Conservation (phyloP, 2,113 vertebrate species). For the Gadus macrocephalus region DNA sequence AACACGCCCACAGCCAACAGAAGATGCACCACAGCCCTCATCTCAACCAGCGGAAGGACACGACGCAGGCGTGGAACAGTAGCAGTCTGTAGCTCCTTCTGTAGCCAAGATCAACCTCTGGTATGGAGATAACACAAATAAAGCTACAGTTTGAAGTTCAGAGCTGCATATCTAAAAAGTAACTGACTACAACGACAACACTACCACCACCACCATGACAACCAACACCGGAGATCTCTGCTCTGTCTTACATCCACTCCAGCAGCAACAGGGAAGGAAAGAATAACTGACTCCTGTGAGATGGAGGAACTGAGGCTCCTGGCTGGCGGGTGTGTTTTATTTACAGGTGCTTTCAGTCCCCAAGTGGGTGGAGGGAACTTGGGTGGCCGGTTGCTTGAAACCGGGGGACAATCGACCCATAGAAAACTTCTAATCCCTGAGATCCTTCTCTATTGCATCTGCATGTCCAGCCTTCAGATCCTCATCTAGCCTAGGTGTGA, state of each 20-base stretch:
- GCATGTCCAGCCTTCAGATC: background rate
- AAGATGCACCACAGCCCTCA: slow-evolving; percentile 9
- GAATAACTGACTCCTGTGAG: background rate
- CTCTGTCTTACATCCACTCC: background rate
- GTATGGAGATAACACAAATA: background rate
- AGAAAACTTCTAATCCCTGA: background rate
- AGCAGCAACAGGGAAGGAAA: background rate
- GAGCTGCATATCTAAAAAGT: background rate
- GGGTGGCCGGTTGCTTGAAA: background rate
- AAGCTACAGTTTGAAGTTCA: background rate
- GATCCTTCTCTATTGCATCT: background rate
- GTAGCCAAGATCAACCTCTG: no score
- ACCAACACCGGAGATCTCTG: no score
- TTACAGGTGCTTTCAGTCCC: background rate
- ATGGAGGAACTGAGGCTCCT: background rate
- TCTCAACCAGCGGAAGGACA: background rate
- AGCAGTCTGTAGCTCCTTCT: background rate
- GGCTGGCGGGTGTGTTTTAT: background rate
- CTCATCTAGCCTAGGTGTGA: background rate
- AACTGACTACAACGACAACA: background rate
- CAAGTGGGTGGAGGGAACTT: background rate
- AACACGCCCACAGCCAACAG: slow-evolving; percentile 25
- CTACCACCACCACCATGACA: no score
- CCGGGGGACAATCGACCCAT: background rate
- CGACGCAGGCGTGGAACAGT: background rate